Base-by-base conservation (phyloP, 2,888 invertebrate species). In the Dicranocentrus wangi region DNA sequence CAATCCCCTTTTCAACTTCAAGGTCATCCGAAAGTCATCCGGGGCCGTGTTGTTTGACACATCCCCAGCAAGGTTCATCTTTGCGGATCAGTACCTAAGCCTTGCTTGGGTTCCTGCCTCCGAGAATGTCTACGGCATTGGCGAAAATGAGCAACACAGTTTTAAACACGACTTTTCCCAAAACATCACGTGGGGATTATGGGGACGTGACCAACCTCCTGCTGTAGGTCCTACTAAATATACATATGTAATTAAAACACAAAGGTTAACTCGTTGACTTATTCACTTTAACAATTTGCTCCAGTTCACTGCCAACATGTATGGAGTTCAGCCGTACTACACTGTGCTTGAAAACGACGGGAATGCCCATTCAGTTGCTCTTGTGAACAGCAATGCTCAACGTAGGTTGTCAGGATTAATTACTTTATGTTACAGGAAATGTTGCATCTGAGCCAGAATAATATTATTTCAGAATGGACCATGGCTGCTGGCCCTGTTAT, bases 331-430 rank as follows among this genome's bases (percentile, higher is more conserved):
- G 87, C 95, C 96, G 0, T 94, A 95, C 89, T 95, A 94, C 88
- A 88, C 95, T 87, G 91, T 92, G 0, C 89, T 95, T 86, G 95
- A 95, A 88, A 90, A 92, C 27, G 91, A 91, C 71, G 93, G 93
- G 10, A 91, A 91, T 27, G 92, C 92, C 80, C 93, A 94, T 88
- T 95, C 95, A 10, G 93, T 95, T 25, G 91, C 94, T 39, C 90
- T 95, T 10, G 90, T 94, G n/a, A 96, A 95, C 88, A 93, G 94
- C 87, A 95, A 96, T 88, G 94, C 95, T 43, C 94, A 95, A 93
- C 94, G 94, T 94, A 90, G 88, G 61, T 13, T 47, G n/a, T n/a
- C n/a, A n/a, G 21, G 10, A 53, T 2, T 1, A 2, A 53, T 10
- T 1, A 17, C 39, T 58, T 17, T n/a, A 21, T 15, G 55, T 60